A percentile compares a stretch with the other conserved stretches of the same genome.
Evolutionary conservation across 1,140 invertebrate species (phyloP).

Genomic region (Polypedilum pembai): DNA sequence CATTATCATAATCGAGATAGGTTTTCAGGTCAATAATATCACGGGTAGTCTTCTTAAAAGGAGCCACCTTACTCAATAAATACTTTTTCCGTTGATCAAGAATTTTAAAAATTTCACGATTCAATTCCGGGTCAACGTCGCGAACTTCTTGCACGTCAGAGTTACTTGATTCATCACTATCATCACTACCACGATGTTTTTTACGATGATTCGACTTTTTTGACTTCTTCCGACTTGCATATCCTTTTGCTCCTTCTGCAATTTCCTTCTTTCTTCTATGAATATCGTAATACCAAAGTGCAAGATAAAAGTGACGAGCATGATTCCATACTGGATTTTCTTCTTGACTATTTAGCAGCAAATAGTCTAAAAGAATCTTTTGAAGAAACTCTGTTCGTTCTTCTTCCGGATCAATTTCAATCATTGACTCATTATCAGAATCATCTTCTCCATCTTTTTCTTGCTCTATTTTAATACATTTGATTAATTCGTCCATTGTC

Average conservation of each 20-base stretch:
- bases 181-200: slow-evolving; percentile 44
- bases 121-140: slow-evolving; percentile 41
- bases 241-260: slow-evolving; percentile 47
- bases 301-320: slow-evolving; percentile 90
- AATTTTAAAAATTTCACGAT: slow-evolving; percentile 66
- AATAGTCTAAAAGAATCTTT: slow-evolving; percentile 88
- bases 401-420: slow-evolving; percentile 58
- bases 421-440: slow-evolving; percentile 41
- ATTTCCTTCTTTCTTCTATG: slow-evolving; percentile 65
- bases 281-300: slow-evolving; percentile 93
- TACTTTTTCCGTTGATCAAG: slow-evolving; percentile 79
- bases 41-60: slow-evolving; percentile 60
- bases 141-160: slow-evolving; percentile 30
- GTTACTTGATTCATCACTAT: slow-evolving; percentile 48
- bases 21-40: slow-evolving; percentile 61
- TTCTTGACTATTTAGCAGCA: slow-evolving; percentile 87
- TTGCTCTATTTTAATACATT: slow-evolving; percentile 78
- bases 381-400: slow-evolving; percentile 85
- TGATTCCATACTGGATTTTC: slow-evolving; percentile 75
- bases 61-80: slow-evolving; percentile 70
- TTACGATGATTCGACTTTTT: slow-evolving; percentile 51
- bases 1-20: slow-evolving; percentile 88
- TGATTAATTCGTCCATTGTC: slow-evolving; percentile 87
- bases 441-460: slow-evolving; percentile 65
- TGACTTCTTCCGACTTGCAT: slow-evolving; percentile 54